Evolutionary conservation across 2,888 invertebrate genomes (phyloP).

Genomic region (Conistra vaccinii): DNA sequence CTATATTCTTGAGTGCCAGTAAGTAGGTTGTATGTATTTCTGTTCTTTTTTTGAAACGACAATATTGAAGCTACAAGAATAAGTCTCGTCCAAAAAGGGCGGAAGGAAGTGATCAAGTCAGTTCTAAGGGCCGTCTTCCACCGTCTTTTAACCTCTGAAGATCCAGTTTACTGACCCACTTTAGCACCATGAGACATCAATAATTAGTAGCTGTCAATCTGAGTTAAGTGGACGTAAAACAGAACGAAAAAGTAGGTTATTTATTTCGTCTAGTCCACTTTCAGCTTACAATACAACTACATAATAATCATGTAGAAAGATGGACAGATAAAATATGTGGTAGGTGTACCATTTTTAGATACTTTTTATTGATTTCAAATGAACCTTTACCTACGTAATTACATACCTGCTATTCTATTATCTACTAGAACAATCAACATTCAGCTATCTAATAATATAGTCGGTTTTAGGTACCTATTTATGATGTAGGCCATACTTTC

Average conservation of each 20-base stretch:
- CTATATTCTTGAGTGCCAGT: neutral
- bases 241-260: neutral
- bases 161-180: slow-evolving; percentile 23
- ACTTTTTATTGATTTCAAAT: slow-evolving; percentile 43
- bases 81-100: neutral
- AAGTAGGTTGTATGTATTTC: neutral
- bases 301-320: neutral
- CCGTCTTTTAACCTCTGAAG: slow-evolving; percentile 6
- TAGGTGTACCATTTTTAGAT: slow-evolving; percentile 12
- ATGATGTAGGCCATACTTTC: slow-evolving; percentile 10
- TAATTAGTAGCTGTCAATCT: slow-evolving; percentile 7
- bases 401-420: neutral
- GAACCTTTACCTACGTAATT: slow-evolving; percentile 8
- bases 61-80: no score
- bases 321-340: neutral
- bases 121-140: neutral
- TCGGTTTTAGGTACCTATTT: neutral
- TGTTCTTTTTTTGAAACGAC: neutral
- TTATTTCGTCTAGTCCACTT: neutral
- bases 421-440: slow-evolving; percentile 6
- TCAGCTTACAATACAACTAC: neutral
- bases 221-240: neutral
- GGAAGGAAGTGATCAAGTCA: slow-evolving; percentile 6
- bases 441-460: neutral
- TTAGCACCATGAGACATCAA: slow-evolving; percentile 19